Conservation (phyloP, 2,888 invertebrate genomes). For the Drosophila formosana region DNA sequence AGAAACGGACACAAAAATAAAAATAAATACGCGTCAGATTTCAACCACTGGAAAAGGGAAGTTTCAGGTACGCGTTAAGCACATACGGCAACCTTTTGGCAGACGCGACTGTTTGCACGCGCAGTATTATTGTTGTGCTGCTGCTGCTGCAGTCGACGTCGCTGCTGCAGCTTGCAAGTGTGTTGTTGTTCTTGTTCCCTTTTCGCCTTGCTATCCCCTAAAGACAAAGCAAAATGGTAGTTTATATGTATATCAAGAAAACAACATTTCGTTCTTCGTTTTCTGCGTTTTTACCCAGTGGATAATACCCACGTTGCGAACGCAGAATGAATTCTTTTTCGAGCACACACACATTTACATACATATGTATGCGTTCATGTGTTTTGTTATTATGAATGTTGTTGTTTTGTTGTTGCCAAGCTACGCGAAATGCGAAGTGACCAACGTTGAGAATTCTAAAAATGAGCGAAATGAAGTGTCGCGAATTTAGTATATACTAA, state of each 20-base stretch:
- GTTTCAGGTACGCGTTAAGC: constrained; percentile 14
- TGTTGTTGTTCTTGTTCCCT: constrained; percentile 17
- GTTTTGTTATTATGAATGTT: constrained; percentile 26
- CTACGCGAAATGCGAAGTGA: constrained; percentile 30
- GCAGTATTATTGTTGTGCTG: constrained; percentile 20
- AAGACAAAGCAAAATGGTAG: constrained; percentile 37
- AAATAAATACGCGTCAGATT: constrained; percentile 12
- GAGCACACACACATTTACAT: constrained; percentile 13
- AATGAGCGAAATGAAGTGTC: background rate
- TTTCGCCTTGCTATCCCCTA: constrained; percentile 12
- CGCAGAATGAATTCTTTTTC: constrained; percentile 27
- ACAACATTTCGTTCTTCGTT: background rate
- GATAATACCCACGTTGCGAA: constrained; percentile 52
- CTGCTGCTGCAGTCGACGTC: background rate
- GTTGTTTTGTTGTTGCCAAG: constrained; percentile 12
- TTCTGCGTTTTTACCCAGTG: constrained; percentile 35
- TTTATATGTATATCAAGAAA: constrained; percentile 36
- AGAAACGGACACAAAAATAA: constrained; percentile 10
- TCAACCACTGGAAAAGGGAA: background rate
- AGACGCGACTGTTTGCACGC: constrained; percentile 46
- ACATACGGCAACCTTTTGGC: constrained; percentile 28
- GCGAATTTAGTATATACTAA: constrained; percentile 22
- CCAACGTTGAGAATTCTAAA: constrained; percentile 2
- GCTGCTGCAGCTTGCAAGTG: constrained; percentile 41
- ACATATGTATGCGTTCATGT: constrained; percentile 6